phyloP scores from a whole-genome alignment of 2,113 vertebrate genomes.

The Microtus montanus region DNA sequence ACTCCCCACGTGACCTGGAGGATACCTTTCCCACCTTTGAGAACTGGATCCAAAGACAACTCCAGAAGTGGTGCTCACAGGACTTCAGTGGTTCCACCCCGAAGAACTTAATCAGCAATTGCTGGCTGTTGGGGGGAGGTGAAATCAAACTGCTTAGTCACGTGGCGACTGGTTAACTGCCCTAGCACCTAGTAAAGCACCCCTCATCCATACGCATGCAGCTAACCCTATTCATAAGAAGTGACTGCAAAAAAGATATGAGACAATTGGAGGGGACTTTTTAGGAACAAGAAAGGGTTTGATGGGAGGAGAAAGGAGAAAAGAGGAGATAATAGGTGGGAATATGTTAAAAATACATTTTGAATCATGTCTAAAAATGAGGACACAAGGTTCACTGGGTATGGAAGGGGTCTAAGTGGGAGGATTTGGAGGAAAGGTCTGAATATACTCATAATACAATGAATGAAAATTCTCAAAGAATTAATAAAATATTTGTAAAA shows the following conservation, averaged over 20 bases:
- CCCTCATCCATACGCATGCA: background rate
- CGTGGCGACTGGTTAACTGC: background rate
- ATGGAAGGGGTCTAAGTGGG: background rate
- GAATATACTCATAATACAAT: background rate
- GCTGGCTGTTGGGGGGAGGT: background rate
- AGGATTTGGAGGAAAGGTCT: background rate
- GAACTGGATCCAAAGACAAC: background rate
- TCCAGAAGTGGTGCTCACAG: background rate
- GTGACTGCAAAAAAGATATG: background rate
- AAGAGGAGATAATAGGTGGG: too few species aligned
- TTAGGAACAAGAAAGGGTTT: background rate
- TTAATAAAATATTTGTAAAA: background rate
- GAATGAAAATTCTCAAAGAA: background rate
- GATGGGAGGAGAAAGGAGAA: too few species aligned
- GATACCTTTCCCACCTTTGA: background rate
- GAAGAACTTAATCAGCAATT: background rate
- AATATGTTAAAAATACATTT: background rate
- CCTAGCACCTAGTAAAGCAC: background rate
- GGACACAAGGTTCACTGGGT: background rate
- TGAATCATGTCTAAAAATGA: background rate
- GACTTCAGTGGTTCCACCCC: too few species aligned
- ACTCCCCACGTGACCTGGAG: too few species aligned
- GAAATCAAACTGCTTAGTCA: background rate
- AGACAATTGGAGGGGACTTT: too few species aligned
- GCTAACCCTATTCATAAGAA: too few species aligned